Evolutionary conservation across 2,113 vertebrate species (phyloP).

Genomic region (Oenanthe oenanthe): DNA sequence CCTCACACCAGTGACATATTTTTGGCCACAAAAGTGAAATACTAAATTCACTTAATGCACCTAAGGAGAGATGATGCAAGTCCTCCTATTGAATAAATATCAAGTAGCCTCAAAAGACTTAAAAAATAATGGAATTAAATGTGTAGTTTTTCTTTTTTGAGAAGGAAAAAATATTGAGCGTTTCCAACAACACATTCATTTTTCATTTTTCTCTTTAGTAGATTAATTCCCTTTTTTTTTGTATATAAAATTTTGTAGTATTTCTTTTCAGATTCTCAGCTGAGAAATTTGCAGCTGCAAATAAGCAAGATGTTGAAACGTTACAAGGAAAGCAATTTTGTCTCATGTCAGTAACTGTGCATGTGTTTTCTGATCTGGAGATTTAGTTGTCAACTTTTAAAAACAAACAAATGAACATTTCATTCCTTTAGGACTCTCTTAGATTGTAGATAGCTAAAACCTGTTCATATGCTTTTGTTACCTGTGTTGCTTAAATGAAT

Average conservation of each 20-base stretch:
- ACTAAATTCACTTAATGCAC: constrained; percentile 42
- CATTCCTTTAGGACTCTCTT: background rate
- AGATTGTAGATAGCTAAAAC: background rate
- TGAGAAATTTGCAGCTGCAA: background rate
- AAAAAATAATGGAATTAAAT: background rate
- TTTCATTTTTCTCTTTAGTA: background rate
- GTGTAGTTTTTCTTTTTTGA: background rate
- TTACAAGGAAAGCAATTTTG: background rate
- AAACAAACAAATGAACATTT: background rate
- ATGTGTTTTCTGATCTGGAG: background rate
- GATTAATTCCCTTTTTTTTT: background rate
- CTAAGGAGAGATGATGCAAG: background rate
- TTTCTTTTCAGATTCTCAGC: background rate
- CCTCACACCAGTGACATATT: constrained; percentile 18
- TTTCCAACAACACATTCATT: background rate
- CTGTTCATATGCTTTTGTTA: background rate
- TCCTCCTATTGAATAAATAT: background rate
- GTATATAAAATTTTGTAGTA: background rate
- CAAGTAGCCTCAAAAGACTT: background rate
- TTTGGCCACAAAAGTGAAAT: constrained; percentile 40
- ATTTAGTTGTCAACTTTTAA: background rate
- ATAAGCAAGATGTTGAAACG: background rate
- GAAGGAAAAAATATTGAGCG: background rate
- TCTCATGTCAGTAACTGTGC: background rate
- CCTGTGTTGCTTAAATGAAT: background rate